Conservation (phyloP, 2,113 vertebrate genomes). For the Podilymbus podiceps region DNA sequence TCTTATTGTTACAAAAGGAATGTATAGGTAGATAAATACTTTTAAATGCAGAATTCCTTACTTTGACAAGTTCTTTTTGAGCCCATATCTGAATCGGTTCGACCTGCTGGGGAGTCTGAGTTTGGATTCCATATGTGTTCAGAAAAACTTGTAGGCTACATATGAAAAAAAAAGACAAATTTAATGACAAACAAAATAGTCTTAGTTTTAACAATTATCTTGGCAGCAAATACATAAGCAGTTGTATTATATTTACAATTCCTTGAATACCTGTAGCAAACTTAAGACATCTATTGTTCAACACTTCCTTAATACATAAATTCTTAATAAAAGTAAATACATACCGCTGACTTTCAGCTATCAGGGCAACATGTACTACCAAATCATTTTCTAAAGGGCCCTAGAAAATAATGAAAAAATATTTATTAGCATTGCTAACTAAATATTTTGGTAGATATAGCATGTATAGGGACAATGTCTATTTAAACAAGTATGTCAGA, state of each 20-base stretch:
- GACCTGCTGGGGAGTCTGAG: conserved; percentile 96
- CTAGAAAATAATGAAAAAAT: conserved; percentile 70
- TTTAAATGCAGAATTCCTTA: conserved; percentile 63
- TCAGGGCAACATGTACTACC: conserved; percentile 90
- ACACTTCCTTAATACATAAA: background rate
- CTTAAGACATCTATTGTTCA: background rate
- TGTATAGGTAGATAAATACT: background rate
- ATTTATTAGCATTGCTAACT: background rate
- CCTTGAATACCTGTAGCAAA: background rate
- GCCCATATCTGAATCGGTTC: conserved; percentile 99
- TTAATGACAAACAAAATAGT: background rate
- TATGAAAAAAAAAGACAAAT: background rate
- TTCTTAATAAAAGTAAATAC: background rate
- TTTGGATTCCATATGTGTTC: conserved; percentile 97
- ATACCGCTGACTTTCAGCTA: conserved; percentile 97
- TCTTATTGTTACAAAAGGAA: background rate
- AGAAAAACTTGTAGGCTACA: conserved; percentile 94
- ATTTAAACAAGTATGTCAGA: background rate
- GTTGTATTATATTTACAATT: background rate
- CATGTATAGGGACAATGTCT: background rate
- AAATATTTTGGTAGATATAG: background rate
- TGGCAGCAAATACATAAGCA: background rate
- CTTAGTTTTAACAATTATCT: background rate
- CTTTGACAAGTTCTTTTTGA: conserved; percentile 96
- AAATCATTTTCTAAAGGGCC: conserved; percentile 95